A percentile compares a stretch with the other conserved stretches of the same genome.
Conservation (phyloP, 2,888 invertebrate genomes). For the Timema podura region DNA sequence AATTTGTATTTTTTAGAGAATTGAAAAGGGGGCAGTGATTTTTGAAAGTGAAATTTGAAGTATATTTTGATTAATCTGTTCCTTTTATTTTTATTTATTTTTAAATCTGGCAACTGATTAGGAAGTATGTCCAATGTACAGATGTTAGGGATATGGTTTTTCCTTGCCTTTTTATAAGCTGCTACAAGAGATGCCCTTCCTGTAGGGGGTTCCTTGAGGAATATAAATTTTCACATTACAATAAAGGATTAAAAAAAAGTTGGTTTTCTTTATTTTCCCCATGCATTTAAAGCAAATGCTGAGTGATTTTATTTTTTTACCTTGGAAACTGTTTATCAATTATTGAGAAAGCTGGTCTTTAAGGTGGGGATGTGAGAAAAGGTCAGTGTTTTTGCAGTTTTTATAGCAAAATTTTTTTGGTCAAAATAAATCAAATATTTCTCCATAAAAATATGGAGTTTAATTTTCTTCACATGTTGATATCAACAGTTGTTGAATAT, state of each 20-base stretch:
- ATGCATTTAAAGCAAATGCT: too few species aligned
- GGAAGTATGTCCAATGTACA: slow-evolving; percentile 27
- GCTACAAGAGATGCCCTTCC: slow-evolving; percentile 30
- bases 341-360: too few species aligned
- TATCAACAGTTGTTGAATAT: too few species aligned
- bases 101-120: slow-evolving; percentile 21
- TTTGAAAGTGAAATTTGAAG: neutral
- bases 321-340: too few species aligned
- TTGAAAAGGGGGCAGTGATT: slow-evolving; percentile 4
- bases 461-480: too few species aligned
- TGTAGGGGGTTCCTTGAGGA: slow-evolving; percentile 26
- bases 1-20: slow-evolving; percentile 15
- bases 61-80: neutral
- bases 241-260: slow-evolving; percentile 30
- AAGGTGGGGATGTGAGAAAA: too few species aligned
- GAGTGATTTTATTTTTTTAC: too few species aligned
- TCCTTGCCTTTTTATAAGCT: slow-evolving; percentile 32
- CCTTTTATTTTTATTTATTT: slow-evolving; percentile 18
- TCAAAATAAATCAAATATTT: too few species aligned
- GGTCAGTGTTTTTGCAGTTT: too few species aligned
- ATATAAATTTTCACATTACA: slow-evolving; percentile 32
- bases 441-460: too few species aligned
- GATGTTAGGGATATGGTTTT: slow-evolving; percentile 28
- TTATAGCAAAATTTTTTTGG: too few species aligned
- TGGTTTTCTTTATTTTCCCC: slow-evolving; percentile 16